Evolutionary conservation across 2,888 invertebrate species (phyloP).

Genomic region (Heteropelma amictum): DNA sequence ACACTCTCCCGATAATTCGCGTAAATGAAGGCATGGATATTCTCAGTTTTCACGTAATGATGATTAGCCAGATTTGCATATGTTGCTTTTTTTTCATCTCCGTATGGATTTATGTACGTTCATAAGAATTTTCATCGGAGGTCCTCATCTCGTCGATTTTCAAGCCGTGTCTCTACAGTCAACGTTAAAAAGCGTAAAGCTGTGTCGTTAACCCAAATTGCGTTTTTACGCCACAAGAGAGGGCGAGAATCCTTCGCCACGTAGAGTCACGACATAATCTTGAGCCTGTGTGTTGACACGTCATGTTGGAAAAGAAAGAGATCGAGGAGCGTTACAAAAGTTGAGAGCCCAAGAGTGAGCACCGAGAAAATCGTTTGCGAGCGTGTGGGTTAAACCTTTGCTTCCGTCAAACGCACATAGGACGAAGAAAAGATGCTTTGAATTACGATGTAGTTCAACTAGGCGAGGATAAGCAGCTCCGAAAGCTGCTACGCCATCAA

Average conservation of each 20-base stretch:
- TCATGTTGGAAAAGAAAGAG: constrained; percentile 24
- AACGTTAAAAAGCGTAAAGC: constrained; percentile 33
- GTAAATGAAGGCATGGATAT: constrained; percentile 4
- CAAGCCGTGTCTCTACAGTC: constrained; percentile 7
- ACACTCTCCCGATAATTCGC: constrained; percentile 11
- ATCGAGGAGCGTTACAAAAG: not conserved
- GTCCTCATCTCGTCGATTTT: constrained; percentile 32
- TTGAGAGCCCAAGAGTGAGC: not conserved
- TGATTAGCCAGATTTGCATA: constrained; percentile 47
- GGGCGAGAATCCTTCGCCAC: not conserved
- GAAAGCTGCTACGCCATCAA: constrained; percentile 46
- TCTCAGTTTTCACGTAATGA: constrained; percentile 49
- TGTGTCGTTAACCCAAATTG: constrained; percentile 53
- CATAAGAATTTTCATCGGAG: not conserved
- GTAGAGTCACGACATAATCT: constrained; percentile 14
- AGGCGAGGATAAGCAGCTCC: constrained; percentile 58
- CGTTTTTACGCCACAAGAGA: constrained; percentile 15
- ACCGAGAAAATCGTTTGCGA: not conserved
- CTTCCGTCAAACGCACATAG: not conserved
- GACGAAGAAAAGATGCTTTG: constrained; percentile 51
- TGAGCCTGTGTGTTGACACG: not conserved
- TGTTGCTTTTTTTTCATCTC: not conserved
- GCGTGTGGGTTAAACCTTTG: constrained; percentile 16
- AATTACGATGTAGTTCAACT: constrained; percentile 63
- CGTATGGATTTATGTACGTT: not conserved